These are phyloP conservation scores for Artemia franciscana DNA, from an alignment of 1,140 invertebrate genomes.

Conservation along the genomic window DNA sequence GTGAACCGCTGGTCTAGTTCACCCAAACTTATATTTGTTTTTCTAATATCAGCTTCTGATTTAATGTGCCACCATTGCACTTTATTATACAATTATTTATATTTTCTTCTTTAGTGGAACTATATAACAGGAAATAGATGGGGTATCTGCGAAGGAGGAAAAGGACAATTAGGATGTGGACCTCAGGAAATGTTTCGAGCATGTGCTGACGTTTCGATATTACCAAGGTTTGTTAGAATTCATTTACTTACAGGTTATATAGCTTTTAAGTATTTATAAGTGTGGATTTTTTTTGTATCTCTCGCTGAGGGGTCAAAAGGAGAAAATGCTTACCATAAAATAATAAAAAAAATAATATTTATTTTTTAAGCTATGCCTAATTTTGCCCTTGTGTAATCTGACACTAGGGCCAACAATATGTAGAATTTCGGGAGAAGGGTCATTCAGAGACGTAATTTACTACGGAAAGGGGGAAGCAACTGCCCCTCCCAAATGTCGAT, in stretches of 20 bases:
- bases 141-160: slow-evolving; percentile 18
- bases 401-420: background rate
- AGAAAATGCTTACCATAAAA: no score
- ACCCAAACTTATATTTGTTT: no score
- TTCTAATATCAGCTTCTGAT: no score
- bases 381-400: background rate
- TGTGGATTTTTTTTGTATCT: background rate
- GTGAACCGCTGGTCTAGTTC: no score
- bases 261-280: background rate
- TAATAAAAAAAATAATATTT: background rate
- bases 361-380: background rate
- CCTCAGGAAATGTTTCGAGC: slow-evolving; percentile 20
- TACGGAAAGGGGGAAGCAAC: no score
- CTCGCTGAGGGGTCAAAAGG: no score
- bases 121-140: slow-evolving; percentile 19
- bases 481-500: no score
- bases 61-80: no score
- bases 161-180: slow-evolving; percentile 19
- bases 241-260: background rate
- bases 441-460: no score
- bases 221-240: background rate
- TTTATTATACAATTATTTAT: no score
- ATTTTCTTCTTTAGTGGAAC: slow-evolving; percentile 13
- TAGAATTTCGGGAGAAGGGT: no score
- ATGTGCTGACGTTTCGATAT: slow-evolving; percentile 17